phyloP scores from a whole-genome alignment of 2,888 invertebrate genomes.

The Plemyria rubiginata region DNA sequence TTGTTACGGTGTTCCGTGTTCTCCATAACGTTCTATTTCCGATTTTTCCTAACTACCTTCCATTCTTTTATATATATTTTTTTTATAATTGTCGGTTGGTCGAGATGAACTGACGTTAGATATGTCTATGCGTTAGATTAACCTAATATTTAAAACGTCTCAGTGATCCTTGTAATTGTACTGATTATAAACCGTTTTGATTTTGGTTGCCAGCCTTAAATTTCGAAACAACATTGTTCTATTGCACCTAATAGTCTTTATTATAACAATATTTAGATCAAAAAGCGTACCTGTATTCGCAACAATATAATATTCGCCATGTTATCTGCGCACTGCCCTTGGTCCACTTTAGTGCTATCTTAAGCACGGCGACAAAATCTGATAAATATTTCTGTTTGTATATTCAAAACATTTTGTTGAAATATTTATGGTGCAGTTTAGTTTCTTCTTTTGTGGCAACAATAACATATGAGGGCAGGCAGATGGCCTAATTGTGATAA shows the following conservation, averaged over 20 bases:
- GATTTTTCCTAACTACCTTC: no score
- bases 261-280: neutral
- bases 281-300: slow-evolving; percentile 36
- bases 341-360: slow-evolving; percentile 78
- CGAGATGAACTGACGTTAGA: no score
- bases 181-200: no score
- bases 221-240: neutral
- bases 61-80: no score
- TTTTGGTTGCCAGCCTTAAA: no score
- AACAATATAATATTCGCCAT: slow-evolving; percentile 56
- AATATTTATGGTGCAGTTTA: slow-evolving; percentile 12
- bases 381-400: slow-evolving; percentile 66
- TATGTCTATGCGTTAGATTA: no score
- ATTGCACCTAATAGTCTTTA: neutral
- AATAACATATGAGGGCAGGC: slow-evolving; percentile 1
- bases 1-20: no score
- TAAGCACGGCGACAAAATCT: slow-evolving; percentile 67
- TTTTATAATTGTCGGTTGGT: no score
- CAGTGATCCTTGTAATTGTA: no score
- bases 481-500: slow-evolving; percentile 15
- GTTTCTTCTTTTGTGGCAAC: slow-evolving; percentile 5
- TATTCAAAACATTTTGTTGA: slow-evolving; percentile 31
- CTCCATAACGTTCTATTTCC: no score
- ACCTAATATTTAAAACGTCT: no score
- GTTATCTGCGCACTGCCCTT: slow-evolving; percentile 79